A percentile compares a stretch with the other conserved stretches of the same genome.
Conservation (phyloP, 2,113 vertebrate species). For the Callaeas wilsoni region DNA sequence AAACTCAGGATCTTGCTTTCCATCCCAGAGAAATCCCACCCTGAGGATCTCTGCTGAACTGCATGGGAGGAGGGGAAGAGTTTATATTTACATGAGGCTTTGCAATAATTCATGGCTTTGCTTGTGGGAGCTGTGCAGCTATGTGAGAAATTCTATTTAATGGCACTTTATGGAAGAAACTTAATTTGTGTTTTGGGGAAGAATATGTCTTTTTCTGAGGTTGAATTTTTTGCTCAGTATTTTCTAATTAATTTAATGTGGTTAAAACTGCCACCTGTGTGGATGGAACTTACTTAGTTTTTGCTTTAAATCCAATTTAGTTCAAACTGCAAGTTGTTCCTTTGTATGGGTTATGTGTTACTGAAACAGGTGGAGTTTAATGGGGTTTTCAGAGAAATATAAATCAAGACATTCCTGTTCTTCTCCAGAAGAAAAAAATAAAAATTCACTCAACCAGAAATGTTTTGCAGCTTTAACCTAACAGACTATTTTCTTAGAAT, state of each 20-base stretch:
- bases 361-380: background rate
- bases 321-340: background rate
- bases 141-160: background rate
- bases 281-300: background rate
- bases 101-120: background rate
- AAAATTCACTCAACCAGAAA: accelerated
- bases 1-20: background rate
- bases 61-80: background rate
- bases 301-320: background rate
- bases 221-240: background rate
- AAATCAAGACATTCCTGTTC: background rate
- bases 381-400: background rate
- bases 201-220: background rate
- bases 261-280: background rate
- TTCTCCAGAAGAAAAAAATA: background rate
- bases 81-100: background rate
- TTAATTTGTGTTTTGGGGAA: background rate
- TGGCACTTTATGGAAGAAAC: background rate
- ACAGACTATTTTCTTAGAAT: background rate
- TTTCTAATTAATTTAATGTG: background rate
- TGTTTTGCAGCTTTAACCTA: background rate
- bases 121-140: background rate
- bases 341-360: background rate
- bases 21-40: background rate
- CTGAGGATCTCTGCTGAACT: background rate